phyloP scores from a whole-genome alignment of 2,888 invertebrate genomes.

The Crossocerus cetratus region DNA sequence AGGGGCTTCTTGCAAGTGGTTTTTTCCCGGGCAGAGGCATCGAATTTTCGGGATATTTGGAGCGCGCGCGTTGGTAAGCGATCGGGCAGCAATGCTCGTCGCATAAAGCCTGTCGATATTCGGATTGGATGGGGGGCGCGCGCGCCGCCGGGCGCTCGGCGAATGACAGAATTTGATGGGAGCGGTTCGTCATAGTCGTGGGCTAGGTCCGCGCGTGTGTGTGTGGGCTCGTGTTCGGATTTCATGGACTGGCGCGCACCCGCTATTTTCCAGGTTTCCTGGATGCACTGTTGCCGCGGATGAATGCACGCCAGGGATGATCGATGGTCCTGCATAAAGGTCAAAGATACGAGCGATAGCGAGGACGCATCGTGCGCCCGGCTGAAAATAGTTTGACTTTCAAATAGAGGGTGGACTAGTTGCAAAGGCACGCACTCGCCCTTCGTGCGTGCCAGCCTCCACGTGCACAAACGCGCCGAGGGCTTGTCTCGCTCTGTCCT shows the following conservation, averaged over 20 bases:
- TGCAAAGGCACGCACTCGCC: neutral
- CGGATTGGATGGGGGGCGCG: slow-evolving; percentile 1
- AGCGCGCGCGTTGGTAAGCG: slow-evolving; percentile 20
- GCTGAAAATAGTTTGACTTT: slow-evolving; percentile 12
- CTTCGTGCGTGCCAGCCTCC: no score
- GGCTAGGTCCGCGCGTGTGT: slow-evolving; percentile 4
- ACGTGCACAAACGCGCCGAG: no score
- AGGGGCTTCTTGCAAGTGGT: no score
- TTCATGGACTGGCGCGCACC: slow-evolving; percentile 53
- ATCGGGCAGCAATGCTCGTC: slow-evolving; percentile 23
- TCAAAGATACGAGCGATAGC: neutral
- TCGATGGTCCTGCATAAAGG: slow-evolving; percentile 27
- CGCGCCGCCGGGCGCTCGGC: slow-evolving; percentile 8
- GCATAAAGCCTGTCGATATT: slow-evolving; percentile 17
- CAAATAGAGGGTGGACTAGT: neutral
- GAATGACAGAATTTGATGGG: slow-evolving; percentile 40
- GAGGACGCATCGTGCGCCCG: neutral
- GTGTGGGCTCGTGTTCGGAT: slow-evolving; percentile 37
- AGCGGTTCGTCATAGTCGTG: slow-evolving; percentile 24
- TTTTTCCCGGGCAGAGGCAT: no score
- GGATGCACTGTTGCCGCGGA: slow-evolving; percentile 36
- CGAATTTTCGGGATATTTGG: neutral
- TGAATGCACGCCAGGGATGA: slow-evolving; percentile 21
- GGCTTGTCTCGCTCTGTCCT: no score
- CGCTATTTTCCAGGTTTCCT: slow-evolving; percentile 45